Conservation (phyloP, 2,797 vertebrate species). For the Peromyscus aztecus region DNA sequence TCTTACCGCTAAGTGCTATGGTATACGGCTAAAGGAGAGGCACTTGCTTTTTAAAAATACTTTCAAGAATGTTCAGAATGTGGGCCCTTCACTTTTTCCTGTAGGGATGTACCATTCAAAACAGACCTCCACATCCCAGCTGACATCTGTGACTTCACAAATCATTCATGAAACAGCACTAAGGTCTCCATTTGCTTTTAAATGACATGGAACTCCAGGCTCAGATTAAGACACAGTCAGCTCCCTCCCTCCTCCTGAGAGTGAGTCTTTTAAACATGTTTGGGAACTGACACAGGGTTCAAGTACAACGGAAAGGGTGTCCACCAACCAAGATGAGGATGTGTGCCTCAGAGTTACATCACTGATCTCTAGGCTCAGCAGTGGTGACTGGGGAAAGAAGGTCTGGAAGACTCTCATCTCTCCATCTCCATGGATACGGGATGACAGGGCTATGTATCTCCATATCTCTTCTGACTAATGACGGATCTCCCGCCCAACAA, state of each 20-base stretch:
- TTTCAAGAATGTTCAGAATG: constrained; percentile 34
- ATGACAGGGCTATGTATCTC: neutral
- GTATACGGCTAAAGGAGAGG: neutral
- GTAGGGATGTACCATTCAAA: neutral
- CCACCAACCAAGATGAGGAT: neutral
- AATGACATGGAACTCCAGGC: neutral
- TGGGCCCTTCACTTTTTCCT: neutral
- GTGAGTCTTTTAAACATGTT: neutral
- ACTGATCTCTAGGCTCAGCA: neutral
- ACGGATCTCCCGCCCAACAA: neutral
- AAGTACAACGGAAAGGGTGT: neutral
- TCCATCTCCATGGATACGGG: neutral
- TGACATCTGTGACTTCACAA: neutral
- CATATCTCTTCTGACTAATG: constrained; percentile 8
- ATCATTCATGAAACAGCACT: neutral
- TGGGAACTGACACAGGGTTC: neutral
- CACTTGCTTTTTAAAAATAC: neutral
- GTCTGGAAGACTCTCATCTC: neutral
- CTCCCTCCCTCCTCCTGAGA: neutral
- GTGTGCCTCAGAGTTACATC: neutral
- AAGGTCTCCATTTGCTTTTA: constrained; percentile 51
- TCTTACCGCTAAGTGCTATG: neutral
- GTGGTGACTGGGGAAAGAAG: neutral
- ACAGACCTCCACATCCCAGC: neutral
- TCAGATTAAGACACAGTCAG: neutral